These are phyloP conservation scores for Hypotaenidia philippensis DNA, from an alignment of 2,797 vertebrate genomes.

Conservation along the genomic window DNA sequence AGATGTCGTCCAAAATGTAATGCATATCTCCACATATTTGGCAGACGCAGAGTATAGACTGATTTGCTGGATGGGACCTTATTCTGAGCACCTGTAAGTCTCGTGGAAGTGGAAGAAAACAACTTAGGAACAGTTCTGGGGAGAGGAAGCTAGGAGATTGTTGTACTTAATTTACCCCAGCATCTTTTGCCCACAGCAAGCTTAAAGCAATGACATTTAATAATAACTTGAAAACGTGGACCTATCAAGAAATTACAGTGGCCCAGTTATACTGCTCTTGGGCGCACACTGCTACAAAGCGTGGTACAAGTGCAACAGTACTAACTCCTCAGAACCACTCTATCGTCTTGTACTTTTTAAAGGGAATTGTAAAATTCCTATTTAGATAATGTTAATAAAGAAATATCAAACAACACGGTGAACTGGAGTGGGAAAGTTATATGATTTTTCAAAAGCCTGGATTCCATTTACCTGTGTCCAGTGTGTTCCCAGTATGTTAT, in stretches of 20 bases:
- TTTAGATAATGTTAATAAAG: background rate
- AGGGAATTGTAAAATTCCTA: background rate
- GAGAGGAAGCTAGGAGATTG: background rate
- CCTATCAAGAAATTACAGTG: slow-evolving; percentile 24
- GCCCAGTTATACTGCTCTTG: background rate
- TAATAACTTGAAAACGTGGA: slow-evolving; percentile 40
- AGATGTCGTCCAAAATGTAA: slow-evolving; percentile 37
- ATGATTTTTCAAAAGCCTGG: background rate
- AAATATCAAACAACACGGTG: background rate
- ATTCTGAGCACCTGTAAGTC: background rate
- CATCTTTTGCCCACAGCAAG: slow-evolving; percentile 56
- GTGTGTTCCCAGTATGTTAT: no score
- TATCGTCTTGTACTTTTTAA: background rate
- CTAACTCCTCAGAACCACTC: background rate
- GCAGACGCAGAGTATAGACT: background rate
- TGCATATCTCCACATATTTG: background rate
- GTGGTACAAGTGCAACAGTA: background rate
- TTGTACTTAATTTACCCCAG: slow-evolving; percentile 48
- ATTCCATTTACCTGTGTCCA: background rate
- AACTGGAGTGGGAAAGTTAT: background rate
- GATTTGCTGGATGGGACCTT: slow-evolving; percentile 13
- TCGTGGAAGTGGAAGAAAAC: slow-evolving; percentile 17
- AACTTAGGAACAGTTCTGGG: background rate
- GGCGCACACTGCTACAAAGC: background rate
- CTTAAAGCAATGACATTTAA: slow-evolving; percentile 59